Percentiles rank a stretch among this genome's conserved stretches.
These are phyloP conservation scores for Melitaea athalia DNA, from an alignment of 2,888 invertebrate species.

Conservation along the genomic window DNA sequence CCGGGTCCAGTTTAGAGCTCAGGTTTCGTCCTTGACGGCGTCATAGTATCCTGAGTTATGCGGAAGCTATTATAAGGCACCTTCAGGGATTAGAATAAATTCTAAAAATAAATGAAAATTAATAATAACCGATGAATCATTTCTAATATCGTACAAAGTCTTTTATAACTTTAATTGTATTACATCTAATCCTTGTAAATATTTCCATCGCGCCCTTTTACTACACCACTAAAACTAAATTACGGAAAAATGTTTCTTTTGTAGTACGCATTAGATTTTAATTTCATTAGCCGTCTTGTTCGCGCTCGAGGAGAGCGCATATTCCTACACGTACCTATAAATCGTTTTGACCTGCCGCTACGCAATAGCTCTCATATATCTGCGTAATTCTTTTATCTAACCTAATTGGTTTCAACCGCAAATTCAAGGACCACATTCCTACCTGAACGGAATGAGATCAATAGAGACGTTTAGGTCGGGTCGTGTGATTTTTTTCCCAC, in stretches of 20 bases:
- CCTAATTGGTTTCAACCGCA: constrained; percentile 38
- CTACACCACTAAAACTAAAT: neutral
- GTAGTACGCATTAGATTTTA: constrained; percentile 28
- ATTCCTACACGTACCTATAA: constrained; percentile 33
- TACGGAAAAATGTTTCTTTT: constrained; percentile 10
- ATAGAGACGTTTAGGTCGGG: constrained; percentile 9
- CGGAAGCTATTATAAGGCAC: neutral
- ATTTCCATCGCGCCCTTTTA: neutral
- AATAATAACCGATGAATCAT: constrained; percentile 6
- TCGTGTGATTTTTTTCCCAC: constrained; percentile 10
- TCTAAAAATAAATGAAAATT: constrained; percentile 24
- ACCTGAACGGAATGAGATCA: constrained; percentile 15
- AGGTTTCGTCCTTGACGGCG: constrained; percentile 53
- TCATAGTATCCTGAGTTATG: constrained; percentile 34
- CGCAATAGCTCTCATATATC: constrained; percentile 44
- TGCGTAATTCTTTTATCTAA: constrained; percentile 44
- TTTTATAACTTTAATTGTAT: neutral
- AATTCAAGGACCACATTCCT: constrained; percentile 26
- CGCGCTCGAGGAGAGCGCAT: constrained; percentile 34
- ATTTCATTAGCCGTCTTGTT: constrained; percentile 21
- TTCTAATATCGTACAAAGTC: neutral
- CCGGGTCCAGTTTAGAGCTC: constrained; percentile 53
- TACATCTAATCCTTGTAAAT: neutral
- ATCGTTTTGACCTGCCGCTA: constrained; percentile 44
- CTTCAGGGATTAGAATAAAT: constrained; percentile 13